A percentile compares a stretch with the other conserved stretches of the same genome.
Conservation (phyloP, 1,140 invertebrate genomes). For the Psix sp. region DNA sequence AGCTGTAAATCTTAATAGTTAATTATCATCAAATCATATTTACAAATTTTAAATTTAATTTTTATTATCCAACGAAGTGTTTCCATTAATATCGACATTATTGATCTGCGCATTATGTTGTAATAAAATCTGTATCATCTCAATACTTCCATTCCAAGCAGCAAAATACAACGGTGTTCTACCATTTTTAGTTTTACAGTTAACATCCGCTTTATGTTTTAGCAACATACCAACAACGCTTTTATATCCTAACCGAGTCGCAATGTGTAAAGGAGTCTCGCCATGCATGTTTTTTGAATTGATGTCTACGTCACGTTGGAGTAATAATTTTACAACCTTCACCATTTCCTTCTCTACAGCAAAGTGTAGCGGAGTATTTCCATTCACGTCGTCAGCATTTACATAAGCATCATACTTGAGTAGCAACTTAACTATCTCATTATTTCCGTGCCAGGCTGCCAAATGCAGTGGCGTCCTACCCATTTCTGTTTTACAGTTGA, state of each 20-base stretch:
- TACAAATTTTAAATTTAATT: no score
- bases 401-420: constrained; percentile 1
- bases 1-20: no score
- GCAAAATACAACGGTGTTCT: no score
- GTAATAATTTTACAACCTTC: background rate
- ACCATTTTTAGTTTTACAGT: no score
- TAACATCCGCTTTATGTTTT: no score
- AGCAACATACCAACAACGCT: no score
- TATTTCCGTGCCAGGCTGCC: background rate
- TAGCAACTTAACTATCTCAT: background rate
- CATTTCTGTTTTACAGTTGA: background rate
- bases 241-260: background rate
- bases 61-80: no score
- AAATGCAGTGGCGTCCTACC: background rate
- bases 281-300: background rate
- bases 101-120: background rate
- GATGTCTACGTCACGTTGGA: no score
- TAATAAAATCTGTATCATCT: no score
- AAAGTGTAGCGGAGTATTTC: background rate
- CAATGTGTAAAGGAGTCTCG: background rate
- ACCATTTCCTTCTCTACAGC: background rate
- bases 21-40: no score
- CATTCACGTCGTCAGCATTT: background rate
- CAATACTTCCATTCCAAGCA: no score
- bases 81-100: no score